Evolutionary conservation across 2,888 invertebrate species (phyloP), one percentile per base, ranked within the genome.

Genomic region (Pristionchus arcanus): DNA sequence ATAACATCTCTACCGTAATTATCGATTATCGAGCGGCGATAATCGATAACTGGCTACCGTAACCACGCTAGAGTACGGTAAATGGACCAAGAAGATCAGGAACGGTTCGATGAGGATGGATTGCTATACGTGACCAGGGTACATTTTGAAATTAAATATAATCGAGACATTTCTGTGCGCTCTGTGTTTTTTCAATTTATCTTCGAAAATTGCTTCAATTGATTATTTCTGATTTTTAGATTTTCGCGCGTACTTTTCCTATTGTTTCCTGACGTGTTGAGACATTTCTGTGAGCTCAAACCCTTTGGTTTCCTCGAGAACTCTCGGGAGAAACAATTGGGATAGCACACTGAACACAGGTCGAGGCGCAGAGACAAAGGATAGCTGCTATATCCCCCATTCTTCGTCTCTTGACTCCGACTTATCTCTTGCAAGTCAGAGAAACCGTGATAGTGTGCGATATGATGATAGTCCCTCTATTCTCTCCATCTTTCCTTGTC

Each of bases 121-220:
- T 25, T 85, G 34, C 84, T 59, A n/a, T 85, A 59, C 31, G 84
- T 85, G 34, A 85, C 84, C 7, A 55, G 84, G 84, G 84, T 85
- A 31, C 9, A 2, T n/a, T 81, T 42, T 37, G 21, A 37, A 21
- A n/a, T n/a, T n/a, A n/a, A n/a, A n/a, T n/a, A n/a, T n/a, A n/a
- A n/a, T n/a, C n/a, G n/a, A n/a, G n/a, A n/a, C n/a, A n/a, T n/a
- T n/a, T n/a, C n/a, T n/a, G n/a, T n/a, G n/a, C n/a, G n/a, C n/a
- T n/a, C n/a, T n/a, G n/a, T n/a, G n/a, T n/a, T n/a, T n/a, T n/a
- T n/a, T n/a, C n/a, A n/a, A n/a, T n/a, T n/a, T n/a, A n/a, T n/a
- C n/a, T n/a, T n/a, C n/a, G n/a, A n/a, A n/a, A n/a, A n/a, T n/a
- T n/a, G n/a, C n/a, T n/a, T n/a, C n/a, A n/a, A 49, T 49, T 49